Base-by-base conservation (phyloP, 2,113 vertebrate species). In the Vulpes lagopus region DNA sequence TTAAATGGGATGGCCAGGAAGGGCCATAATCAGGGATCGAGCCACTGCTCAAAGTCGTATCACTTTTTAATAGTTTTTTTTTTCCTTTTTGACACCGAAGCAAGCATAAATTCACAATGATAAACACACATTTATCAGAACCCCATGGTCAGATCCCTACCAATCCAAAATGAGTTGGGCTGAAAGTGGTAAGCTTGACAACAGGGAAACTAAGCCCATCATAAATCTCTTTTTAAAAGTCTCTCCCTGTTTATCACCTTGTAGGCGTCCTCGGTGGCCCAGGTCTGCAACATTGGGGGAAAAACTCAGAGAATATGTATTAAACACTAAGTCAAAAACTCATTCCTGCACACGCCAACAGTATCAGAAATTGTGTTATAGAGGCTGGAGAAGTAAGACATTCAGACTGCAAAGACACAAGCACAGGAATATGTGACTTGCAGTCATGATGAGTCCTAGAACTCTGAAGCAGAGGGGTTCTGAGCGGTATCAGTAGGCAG, bases 111-210 rank as follows among this genome's bases (percentile, higher is more conserved):
- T 97, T 97, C 92, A 57, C 65, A 55, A 94, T 51, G 81, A 93
- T 86, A 93, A 92, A 96, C 96, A 91, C 93, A 94, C 93, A 94
- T 83, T 91, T 93, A 55, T 96, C 97, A 97, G 97, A 96, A 93
- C 23, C 69, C 60, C 59, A 9, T 0, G n/a, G 92, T 92, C 84
- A 97, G 95, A 94, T 32, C 64, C 30, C 32, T 55, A 64, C 88
- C 95, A 73, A 84, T 60, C 88, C 59, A 59, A 92, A 91, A 89
- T 53, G 81, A 94, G 64, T 51, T 78, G 94, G 76, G 80, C 84
- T 86, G 53, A 53, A 91, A 91, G 80, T 59, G 76, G 88, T 55
- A 71, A 87, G 85, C n/a, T 20, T 15, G 76, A 79, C 43, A 57
- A 82, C 25, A 59, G 65, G 38, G n/a, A 94, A 92, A 43, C 27